These are phyloP conservation scores for Saccostrea glomerata DNA, from an alignment of 1,140 invertebrate species.

Conservation along the genomic window DNA sequence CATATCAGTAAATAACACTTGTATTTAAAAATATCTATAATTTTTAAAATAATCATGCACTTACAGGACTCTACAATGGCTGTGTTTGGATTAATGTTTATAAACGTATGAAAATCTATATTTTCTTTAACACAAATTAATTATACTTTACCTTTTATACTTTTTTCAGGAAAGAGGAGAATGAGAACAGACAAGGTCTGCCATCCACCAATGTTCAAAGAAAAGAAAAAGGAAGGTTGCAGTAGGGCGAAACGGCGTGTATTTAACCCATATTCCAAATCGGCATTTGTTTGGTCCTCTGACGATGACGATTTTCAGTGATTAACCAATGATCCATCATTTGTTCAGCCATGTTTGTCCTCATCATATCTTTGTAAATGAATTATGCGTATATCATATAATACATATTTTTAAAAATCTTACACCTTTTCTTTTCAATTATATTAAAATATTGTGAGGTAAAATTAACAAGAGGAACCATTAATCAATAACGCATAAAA, in stretches of 20 bases:
- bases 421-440: no score
- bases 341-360: no score
- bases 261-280: not conserved
- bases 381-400: no score
- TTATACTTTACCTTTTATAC: no score
- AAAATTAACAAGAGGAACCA: no score
- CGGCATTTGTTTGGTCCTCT: not conserved
- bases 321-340: no score
- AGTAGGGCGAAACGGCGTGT: not conserved
- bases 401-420: no score
- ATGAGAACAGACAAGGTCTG: not conserved
- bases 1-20: no score
- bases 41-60: not conserved
- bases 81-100: not conserved
- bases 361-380: no score
- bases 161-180: no score
- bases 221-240: not conserved
- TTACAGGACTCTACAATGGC: not conserved
- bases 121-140: not conserved
- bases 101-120: not conserved
- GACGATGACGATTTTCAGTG: not conserved
- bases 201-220: not conserved
- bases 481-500: no score
- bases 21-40: not conserved
- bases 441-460: no score